Conservation (phyloP, 2,797 vertebrate genomes). For the Eulemur albifrons region DNA sequence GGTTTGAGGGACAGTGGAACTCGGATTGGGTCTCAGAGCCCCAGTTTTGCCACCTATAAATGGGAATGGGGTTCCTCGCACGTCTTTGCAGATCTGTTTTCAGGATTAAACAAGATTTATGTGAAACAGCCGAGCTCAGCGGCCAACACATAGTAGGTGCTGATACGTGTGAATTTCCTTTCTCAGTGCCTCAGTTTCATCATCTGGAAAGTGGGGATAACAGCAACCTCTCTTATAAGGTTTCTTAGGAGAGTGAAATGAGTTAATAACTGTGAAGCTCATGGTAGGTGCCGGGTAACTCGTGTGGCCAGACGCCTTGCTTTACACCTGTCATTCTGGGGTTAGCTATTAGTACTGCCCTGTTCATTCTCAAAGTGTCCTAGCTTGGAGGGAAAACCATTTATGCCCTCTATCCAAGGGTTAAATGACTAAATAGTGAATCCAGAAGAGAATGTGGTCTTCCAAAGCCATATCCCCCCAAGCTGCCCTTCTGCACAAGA, state of each 20-base stretch:
- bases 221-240: not conserved
- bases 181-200: not conserved
- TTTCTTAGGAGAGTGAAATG: not conserved
- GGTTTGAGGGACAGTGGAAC: not conserved
- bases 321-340: not conserved
- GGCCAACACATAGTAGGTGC: not conserved
- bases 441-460: fast-evolving
- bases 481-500: not conserved
- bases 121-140: not conserved
- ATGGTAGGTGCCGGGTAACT: fast-evolving
- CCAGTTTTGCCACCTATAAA: not conserved
- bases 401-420: not conserved
- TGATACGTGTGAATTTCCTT: not conserved
- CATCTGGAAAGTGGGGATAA: not conserved
- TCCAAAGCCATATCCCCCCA: fast-evolving
- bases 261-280: not conserved
- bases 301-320: fast-evolving
- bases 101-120: not conserved
- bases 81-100: not conserved
- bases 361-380: not conserved
- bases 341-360: not conserved
- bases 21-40: not conserved
- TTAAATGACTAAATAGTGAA: no score
- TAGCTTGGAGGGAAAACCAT: not conserved
- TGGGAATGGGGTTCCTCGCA: not conserved